phyloP scores from a whole-genome alignment of 2,113 vertebrate species.

The Paedocypris sp. region DNA sequence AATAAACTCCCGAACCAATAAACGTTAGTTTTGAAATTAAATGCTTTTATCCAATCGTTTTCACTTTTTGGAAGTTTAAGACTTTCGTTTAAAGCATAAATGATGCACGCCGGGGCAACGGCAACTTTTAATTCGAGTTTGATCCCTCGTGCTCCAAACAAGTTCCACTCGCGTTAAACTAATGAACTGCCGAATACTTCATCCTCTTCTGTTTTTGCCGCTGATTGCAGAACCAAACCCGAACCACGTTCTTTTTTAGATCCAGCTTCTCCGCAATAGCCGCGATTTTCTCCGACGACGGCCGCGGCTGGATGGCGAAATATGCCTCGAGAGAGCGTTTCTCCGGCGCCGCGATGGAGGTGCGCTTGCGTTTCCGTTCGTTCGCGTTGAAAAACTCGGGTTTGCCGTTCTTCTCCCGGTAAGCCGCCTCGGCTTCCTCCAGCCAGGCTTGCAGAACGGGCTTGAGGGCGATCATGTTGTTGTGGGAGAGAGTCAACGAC shows the following conservation, averaged over 20 bases:
- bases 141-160: constrained; percentile 54
- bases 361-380: constrained; percentile 80
- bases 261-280: constrained; percentile 88
- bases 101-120: too few relatives aligned
- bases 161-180: neutral
- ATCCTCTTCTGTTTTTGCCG: constrained; percentile 91
- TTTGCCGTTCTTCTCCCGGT: constrained; percentile 72
- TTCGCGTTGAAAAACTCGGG: constrained; percentile 71
- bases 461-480: constrained; percentile 90
- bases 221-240: constrained; percentile 93
- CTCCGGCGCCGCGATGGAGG: constrained; percentile 86
- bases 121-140: too few relatives aligned
- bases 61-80: too few relatives aligned
- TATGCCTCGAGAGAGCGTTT: constrained; percentile 87
- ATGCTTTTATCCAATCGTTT: too few relatives aligned
- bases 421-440: constrained; percentile 80
- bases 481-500: constrained; percentile 85
- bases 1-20: too few relatives aligned
- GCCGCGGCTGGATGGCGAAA: constrained; percentile 84
- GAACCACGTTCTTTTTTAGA: constrained; percentile 88
- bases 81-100: too few relatives aligned
- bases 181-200: constrained; percentile 84
- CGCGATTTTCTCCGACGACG: constrained; percentile 85
- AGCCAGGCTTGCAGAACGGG: constrained; percentile 88
- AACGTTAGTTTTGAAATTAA: too few relatives aligned